These are phyloP conservation scores for Tetanocera ferruginea DNA, from an alignment of 2,888 invertebrate genomes.

Conservation along the genomic window DNA sequence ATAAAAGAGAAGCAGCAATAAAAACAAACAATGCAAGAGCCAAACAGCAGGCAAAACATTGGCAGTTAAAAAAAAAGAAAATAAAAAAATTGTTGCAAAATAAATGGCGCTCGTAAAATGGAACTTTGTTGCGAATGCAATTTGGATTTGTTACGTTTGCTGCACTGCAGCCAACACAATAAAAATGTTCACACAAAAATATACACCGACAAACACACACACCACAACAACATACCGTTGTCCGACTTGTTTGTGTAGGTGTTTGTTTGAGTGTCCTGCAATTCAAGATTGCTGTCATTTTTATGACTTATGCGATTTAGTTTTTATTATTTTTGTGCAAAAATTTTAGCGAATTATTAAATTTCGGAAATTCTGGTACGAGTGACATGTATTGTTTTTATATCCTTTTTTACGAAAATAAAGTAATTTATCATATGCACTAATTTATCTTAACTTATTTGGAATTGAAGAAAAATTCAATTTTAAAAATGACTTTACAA, in stretches of 20 bases:
- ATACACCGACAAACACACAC: not conserved
- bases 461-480: too few relatives aligned
- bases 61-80: not conserved
- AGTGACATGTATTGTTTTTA: too few relatives aligned
- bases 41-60: not conserved
- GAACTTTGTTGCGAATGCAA: conserved; percentile 34
- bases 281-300: conserved; percentile 11
- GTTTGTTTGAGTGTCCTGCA: not conserved
- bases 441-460: too few relatives aligned
- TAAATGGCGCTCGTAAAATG: conserved; percentile 35
- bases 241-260: not conserved
- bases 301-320: conserved; percentile 7
- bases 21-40: conserved; percentile 6
- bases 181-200: not conserved
- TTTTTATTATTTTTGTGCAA: conserved; percentile 22
- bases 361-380: not conserved
- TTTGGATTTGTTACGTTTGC: conserved; percentile 34
- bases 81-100: conserved; percentile 6
- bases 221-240: not conserved
- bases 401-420: too few relatives aligned
- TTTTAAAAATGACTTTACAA: too few relatives aligned
- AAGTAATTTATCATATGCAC: too few relatives aligned
- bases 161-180: conserved; percentile 15
- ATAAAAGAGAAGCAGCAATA: not conserved
- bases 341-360: conserved; percentile 30